Base-by-base conservation (phyloP, 2,888 invertebrate species). In the Pediacus dermestoides region DNA sequence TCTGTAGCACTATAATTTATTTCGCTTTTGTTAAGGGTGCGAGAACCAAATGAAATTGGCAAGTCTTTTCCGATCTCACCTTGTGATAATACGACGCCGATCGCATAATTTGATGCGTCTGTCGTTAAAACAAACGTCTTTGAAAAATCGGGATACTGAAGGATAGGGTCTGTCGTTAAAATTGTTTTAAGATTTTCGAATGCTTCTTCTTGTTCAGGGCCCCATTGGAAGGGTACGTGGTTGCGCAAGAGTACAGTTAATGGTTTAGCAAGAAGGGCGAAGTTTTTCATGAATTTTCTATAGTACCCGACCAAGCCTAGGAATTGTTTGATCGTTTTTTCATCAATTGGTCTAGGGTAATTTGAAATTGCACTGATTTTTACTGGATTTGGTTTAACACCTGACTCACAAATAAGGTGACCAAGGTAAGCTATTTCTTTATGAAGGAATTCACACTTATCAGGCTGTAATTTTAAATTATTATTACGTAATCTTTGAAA, bases 61-160 rank as follows among this genome's bases (percentile, higher is more conserved):
- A 26, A 67, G 1, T 63, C 57, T 8, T 63, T 52, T 30, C 59
- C 53, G 16, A 52, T 48, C 4, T 37, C 34, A 7, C 42, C 47
- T 37, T 55, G 54, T 1, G 44, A 42, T n/a, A 53, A 21, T 2
- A 57, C 42, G 4, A 47, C 40, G 2, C 52, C 57, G 16, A 56
- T 10, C 2, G 46, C 50, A 8, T 33, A 35, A 10, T 53, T 44
- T 7, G 40, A 44, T 1, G 53, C 55, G 13, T 57, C 57, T 2
- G 53, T 52, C 0, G 44, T 46, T 4, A 53, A 11, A 12, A 34
- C 32, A 37, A 55, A 57, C 10, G 34, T 16, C 42, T 42, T 36
- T 6, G n/a, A 16, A 14, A 53, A 57, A 21, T 54, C 43, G 1
- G 53, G 48, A 26, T 50, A 50, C 27, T 37, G 15, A n/a, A 48